Percentiles rank a stretch among this genome's conserved stretches.
phyloP scores from a whole-genome alignment of 2,888 invertebrate genomes.

The Malthinus flaveolus region DNA sequence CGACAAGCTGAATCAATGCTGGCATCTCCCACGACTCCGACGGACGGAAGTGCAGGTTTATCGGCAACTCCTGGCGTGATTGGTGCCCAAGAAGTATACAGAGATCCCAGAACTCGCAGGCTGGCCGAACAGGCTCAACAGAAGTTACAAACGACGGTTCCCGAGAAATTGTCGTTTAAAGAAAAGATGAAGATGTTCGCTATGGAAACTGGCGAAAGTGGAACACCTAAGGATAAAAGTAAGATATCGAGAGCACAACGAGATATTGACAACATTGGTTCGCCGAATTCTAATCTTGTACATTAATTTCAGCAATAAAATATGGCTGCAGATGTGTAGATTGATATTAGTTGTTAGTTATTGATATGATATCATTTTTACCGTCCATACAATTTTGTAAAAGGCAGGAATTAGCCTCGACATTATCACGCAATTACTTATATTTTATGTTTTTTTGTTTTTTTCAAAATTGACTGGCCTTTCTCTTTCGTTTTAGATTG shows the following conservation, averaged over 20 bases:
- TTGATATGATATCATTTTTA: conserved; percentile 12
- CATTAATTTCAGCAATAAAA: conserved; percentile 35
- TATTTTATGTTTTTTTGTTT: conserved; percentile 5
- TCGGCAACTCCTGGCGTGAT: conserved; percentile 90
- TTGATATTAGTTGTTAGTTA: too few relatives aligned
- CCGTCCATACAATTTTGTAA: conserved; percentile 24
- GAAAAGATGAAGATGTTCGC: conserved; percentile 99
- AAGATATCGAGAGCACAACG: conserved; percentile 95
- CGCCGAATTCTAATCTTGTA: conserved; percentile 49
- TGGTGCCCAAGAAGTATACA: conserved; percentile 97
- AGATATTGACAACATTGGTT: conserved; percentile 78
- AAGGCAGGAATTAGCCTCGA: conserved; percentile 15
- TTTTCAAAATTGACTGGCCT: conserved; percentile 8
- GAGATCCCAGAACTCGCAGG: conserved; percentile 89
- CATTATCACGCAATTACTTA: background rate
- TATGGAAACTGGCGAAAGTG: conserved; percentile 90
- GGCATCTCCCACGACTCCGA: conserved; percentile 75
- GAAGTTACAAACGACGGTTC: conserved; percentile 69
- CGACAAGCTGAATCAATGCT: conserved; percentile 80
- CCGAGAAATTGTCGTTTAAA: conserved; percentile 93
- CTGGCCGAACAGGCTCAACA: conserved; percentile 74
- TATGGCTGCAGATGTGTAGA: background rate
- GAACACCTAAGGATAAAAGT: conserved; percentile 92
- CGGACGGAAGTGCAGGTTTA: conserved; percentile 56
- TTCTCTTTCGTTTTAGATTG: conserved; percentile 2